Conservation (phyloP, 2,113 vertebrate genomes). For the Chiloscyllium plagiosum region DNA sequence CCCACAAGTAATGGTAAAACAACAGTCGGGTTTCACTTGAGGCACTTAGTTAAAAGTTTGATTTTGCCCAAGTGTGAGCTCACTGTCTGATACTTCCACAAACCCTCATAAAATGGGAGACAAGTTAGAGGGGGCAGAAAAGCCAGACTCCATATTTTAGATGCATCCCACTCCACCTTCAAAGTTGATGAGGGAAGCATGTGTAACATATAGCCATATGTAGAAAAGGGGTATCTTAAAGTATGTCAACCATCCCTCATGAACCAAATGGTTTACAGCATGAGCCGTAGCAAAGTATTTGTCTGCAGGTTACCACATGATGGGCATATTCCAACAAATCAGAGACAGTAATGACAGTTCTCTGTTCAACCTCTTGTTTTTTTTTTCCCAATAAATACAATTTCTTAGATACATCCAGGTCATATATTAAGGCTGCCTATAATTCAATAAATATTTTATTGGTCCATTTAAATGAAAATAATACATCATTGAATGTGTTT, state of each 20-base stretch:
- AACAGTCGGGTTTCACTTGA: no score
- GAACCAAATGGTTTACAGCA: background rate
- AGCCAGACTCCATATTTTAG: no score
- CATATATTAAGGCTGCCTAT: background rate
- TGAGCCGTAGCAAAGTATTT: background rate
- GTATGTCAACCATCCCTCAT: background rate
- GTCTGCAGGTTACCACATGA: background rate
- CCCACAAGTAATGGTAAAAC: no score
- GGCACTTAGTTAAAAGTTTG: no score
- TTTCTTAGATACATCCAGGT: background rate
- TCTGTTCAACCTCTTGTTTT: background rate
- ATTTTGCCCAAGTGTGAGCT: no score
- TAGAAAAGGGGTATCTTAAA: background rate
- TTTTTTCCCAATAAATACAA: background rate
- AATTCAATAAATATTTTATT: background rate
- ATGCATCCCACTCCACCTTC: no score
- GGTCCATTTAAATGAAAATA: background rate
- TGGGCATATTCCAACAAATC: background rate
- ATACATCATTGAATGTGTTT: background rate
- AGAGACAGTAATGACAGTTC: background rate
- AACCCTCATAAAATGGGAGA: no score
- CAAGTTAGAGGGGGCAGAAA: no score
- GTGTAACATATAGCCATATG: no score
- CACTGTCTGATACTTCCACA: no score
- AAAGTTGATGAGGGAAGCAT: no score